A percentile compares a stretch with the other conserved stretches of the same genome.
Conservation (phyloP, 2,113 vertebrate species). For the Tringa solitaria region DNA sequence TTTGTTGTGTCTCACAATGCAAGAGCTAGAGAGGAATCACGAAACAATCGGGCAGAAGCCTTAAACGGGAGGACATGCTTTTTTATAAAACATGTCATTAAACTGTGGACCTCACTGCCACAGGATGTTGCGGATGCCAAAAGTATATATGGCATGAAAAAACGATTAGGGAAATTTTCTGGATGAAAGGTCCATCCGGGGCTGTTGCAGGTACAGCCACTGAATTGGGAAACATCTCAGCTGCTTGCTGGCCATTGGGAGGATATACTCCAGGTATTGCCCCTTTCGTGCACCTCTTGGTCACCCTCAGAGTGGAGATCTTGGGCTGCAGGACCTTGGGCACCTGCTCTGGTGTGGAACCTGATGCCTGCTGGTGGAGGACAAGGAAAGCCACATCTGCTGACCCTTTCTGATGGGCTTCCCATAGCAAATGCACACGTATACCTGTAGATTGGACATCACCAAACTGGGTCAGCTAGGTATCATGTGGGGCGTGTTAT, state of each 20-base stretch:
- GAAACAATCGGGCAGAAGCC: neutral
- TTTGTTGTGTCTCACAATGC: neutral
- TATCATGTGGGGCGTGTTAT: fast-evolving
- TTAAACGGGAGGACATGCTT: neutral
- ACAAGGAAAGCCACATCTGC: neutral
- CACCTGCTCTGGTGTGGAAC: neutral
- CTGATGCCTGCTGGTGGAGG: too few relatives aligned
- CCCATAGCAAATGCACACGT: neutral
- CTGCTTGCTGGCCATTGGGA: neutral
- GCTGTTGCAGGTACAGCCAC: neutral
- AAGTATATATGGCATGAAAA: neutral
- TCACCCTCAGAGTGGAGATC: neutral
- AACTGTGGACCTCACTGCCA: neutral
- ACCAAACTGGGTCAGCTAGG: neutral
- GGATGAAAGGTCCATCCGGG: neutral
- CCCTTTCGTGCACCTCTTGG: fast-evolving
- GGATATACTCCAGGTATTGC: neutral
- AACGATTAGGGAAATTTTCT: neutral
- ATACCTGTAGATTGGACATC: neutral
- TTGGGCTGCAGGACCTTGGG: neutral
- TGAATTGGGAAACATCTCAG: fast-evolving
- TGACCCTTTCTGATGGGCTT: neutral
- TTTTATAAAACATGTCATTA: neutral
- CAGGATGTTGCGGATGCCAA: neutral
- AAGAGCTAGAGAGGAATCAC: neutral